Conservation (phyloP, 2,113 vertebrate genomes). For the Orientallactaga bullata region DNA sequence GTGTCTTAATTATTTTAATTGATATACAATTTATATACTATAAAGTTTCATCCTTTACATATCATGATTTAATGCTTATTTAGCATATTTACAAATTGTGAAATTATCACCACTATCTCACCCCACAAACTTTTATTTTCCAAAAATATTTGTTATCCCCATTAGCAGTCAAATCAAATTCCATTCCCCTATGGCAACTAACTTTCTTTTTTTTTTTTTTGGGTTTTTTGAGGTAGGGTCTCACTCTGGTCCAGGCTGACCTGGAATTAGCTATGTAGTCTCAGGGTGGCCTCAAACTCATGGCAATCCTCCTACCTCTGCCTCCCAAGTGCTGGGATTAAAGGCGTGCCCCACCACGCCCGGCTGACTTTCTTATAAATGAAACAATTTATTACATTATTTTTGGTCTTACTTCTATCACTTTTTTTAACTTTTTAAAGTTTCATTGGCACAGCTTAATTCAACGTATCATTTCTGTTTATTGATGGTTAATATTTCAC, state of each 20-base stretch:
- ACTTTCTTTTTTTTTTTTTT: too few species aligned
- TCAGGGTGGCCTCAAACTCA: too few species aligned
- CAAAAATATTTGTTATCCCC: background rate
- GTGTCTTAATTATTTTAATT: background rate
- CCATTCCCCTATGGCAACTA: background rate
- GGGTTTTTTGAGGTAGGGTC: too few species aligned
- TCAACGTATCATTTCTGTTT: slow-evolving; percentile 2
- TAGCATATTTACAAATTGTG: background rate
- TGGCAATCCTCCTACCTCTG: too few species aligned
- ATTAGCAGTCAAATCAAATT: background rate
- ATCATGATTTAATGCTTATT: background rate
- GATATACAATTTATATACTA: background rate
- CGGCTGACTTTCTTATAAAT: background rate
- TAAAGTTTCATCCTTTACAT: background rate
- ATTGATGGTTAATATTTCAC: slow-evolving; percentile 4
- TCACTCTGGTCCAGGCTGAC: too few species aligned
- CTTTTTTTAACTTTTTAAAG: background rate
- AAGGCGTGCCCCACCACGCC: too few species aligned
- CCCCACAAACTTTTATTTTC: background rate
- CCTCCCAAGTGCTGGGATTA: too few species aligned
- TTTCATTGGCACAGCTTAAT: background rate
- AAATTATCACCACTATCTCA: background rate
- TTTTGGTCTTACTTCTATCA: background rate
- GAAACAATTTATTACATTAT: background rate
- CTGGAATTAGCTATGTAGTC: too few species aligned